phyloP scores from a whole-genome alignment of 2,113 vertebrate species.

The Pterocles orientalis region DNA sequence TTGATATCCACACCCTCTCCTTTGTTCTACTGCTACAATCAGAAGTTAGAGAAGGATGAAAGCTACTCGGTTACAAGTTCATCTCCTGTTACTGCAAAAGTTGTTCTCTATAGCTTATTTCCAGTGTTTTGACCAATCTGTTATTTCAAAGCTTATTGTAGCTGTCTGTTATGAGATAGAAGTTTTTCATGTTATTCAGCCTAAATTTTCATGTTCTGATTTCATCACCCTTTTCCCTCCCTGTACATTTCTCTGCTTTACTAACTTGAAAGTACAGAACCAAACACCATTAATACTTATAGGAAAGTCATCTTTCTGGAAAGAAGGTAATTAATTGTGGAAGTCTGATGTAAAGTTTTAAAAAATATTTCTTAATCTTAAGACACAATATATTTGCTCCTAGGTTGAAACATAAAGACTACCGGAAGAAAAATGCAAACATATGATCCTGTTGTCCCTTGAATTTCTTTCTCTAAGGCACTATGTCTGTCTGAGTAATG shows the following conservation, averaged over 20 bases:
- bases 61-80: neutral
- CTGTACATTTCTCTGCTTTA: neutral
- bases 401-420: neutral
- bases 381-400: neutral
- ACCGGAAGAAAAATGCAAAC: neutral
- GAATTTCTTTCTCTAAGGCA: neutral
- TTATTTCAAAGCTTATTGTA: neutral
- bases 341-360: neutral
- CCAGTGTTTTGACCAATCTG: neutral
- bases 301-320: neutral
- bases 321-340: neutral
- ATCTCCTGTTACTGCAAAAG: neutral
- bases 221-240: neutral
- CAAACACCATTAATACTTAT: neutral
- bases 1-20: neutral
- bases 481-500: neutral
- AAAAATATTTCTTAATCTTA: neutral
- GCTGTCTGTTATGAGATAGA: neutral
- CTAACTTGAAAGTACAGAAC: neutral
- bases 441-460: neutral
- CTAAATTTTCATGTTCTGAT: neutral
- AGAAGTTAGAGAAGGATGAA: constrained; percentile 4
- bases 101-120: neutral
- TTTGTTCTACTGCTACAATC: neutral
- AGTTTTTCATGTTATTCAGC: neutral